phyloP scores from a whole-genome alignment of 1,140 invertebrate species.

The Pectinophora gossypiella region DNA sequence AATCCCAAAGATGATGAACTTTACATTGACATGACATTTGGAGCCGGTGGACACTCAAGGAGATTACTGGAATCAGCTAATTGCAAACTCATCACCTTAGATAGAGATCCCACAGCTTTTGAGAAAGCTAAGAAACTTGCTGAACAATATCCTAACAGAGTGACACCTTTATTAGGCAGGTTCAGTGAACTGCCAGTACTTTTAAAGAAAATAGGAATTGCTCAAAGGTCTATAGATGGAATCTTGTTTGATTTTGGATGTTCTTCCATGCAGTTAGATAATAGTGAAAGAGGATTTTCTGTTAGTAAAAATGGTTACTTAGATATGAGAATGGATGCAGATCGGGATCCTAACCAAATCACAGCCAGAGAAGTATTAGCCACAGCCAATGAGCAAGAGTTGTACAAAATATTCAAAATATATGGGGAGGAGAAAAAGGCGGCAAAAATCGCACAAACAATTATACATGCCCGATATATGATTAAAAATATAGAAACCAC shows the following conservation, averaged over 20 bases:
- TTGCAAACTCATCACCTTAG: constrained; percentile 87
- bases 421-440: constrained; percentile 95
- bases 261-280: constrained; percentile 96
- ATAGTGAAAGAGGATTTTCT: constrained; percentile 88
- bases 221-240: constrained; percentile 85
- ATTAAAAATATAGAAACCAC: constrained; percentile 90
- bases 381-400: constrained; percentile 84
- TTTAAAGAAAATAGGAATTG: constrained; percentile 77
- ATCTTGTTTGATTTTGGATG: constrained; percentile 96
- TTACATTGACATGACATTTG: constrained; percentile 95
- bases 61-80: constrained; percentile 78
- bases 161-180: constrained; percentile 87
- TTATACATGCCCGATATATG: constrained; percentile 91
- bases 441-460: constrained; percentile 89
- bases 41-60: constrained; percentile 91
- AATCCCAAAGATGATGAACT: constrained; percentile 77
- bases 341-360: constrained; percentile 80
- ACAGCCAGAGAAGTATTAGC: constrained; percentile 93
- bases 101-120: constrained; percentile 90
- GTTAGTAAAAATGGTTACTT: constrained; percentile 89
- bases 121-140: constrained; percentile 80
- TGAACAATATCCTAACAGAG: constrained; percentile 79
- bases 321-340: constrained; percentile 97
- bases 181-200: constrained; percentile 91
- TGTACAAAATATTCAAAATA: constrained; percentile 88